Evolutionary conservation across 1,140 invertebrate genomes (phyloP).

Genomic region (Agrypnia vestita): DNA sequence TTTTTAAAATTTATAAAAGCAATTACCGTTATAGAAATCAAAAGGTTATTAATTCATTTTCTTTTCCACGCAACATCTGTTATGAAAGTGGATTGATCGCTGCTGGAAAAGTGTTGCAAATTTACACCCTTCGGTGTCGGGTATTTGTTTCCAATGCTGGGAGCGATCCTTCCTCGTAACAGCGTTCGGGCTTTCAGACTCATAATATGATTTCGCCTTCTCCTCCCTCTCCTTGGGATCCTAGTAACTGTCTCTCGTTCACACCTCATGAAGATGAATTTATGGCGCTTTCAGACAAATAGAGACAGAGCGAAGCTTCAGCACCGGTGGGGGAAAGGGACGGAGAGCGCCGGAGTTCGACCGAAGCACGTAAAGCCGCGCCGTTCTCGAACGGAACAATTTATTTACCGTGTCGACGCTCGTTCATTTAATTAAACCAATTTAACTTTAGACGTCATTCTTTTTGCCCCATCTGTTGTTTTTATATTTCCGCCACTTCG

Average conservation of each 20-base stretch:
- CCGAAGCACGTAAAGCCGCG: constrained; percentile 32
- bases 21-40: too few species aligned
- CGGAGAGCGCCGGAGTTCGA: constrained; percentile 4
- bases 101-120: constrained; percentile 19
- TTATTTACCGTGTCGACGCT: constrained; percentile 61
- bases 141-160: constrained; percentile 47
- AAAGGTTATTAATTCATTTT: too few species aligned
- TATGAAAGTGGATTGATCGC: background rate
- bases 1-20: too few species aligned
- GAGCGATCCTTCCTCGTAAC: constrained; percentile 35
- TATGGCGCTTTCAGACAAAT: constrained; percentile 46
- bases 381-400: constrained; percentile 58
- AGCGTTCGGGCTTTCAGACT: constrained; percentile 33
- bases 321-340: constrained; percentile 17
- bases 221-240: constrained; percentile 9
- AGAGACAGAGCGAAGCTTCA: constrained; percentile 22
- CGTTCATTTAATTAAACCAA: constrained; percentile 62
- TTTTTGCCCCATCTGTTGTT: constrained; percentile 45
- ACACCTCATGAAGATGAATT: constrained; percentile 48
- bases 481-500: constrained; percentile 32
- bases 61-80: too few species aligned
- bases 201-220: constrained; percentile 34
- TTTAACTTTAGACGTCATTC: constrained; percentile 59
- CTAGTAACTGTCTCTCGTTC: constrained; percentile 37
- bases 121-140: constrained; percentile 32